Percentiles rank a stretch among this genome's conserved stretches.
phyloP scores from a whole-genome alignment of 2,797 vertebrate genomes.

The Anguilla pacifica region DNA sequence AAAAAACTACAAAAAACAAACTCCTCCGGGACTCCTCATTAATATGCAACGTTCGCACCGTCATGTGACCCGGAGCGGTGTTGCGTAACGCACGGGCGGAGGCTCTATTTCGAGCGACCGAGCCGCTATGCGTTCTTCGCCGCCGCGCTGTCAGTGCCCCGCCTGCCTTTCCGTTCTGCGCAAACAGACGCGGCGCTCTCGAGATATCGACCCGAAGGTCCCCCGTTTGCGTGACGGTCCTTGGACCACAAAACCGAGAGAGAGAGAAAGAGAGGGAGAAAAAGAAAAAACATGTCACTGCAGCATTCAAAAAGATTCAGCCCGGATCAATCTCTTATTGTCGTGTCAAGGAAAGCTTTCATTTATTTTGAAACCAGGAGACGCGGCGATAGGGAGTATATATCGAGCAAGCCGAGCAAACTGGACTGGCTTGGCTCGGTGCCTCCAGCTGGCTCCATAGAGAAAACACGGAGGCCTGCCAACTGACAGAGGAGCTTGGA shows the following conservation, averaged over 20 bases:
- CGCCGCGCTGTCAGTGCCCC: background rate
- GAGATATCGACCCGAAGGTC: background rate
- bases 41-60: constrained; percentile 5
- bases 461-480: constrained; percentile 62
- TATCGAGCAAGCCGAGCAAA: constrained; percentile 55
- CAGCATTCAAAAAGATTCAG: background rate
- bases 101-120: background rate
- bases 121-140: background rate
- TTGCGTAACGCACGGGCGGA: background rate
- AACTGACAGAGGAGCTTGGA: constrained; percentile 58
- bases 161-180: background rate
- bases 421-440: constrained; percentile 63
- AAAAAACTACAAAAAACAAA: constrained; percentile 19
- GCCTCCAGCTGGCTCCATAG: constrained; percentile 60
- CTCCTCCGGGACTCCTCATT: constrained; percentile 34
- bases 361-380: background rate
- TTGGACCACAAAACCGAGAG: background rate
- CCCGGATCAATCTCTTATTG: background rate
- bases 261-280: too few relatives aligned
- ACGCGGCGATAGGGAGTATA: background rate
- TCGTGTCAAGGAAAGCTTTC: background rate
- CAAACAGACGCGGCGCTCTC: background rate
- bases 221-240: background rate
- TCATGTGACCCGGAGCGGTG: background rate
- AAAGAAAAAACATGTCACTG: background rate